These are phyloP conservation scores for Strigamia crassipes DNA, from an alignment of 2,888 invertebrate species.

Conservation along the genomic window DNA sequence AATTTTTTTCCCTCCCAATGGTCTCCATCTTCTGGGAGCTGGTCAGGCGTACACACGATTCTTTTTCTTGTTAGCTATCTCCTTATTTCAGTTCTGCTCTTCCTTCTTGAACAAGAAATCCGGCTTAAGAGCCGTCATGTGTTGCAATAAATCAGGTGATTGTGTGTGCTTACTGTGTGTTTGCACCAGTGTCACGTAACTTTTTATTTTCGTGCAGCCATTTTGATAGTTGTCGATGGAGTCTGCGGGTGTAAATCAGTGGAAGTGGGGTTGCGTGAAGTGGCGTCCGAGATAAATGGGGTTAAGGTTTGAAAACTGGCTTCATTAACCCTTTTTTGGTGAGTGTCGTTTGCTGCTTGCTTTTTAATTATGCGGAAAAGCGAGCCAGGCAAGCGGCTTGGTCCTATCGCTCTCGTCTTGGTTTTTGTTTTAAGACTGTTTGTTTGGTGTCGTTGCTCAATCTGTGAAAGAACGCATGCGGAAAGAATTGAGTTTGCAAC, in stretches of 20 bases:
- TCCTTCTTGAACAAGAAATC: conserved; percentile 29
- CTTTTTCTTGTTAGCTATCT: conserved; percentile 42
- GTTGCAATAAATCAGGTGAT: conserved; percentile 42
- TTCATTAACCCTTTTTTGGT: background rate
- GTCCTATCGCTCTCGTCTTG: background rate
- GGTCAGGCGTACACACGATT: conserved; percentile 40
- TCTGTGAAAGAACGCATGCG: conserved; percentile 12
- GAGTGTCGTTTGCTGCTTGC: background rate
- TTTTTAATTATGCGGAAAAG: background rate
- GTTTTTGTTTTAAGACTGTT: background rate
- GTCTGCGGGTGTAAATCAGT: conserved; percentile 28
- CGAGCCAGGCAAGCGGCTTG: background rate
- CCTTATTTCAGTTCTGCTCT: conserved; percentile 39
- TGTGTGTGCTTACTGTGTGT: conserved; percentile 37
- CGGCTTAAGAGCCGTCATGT: conserved; percentile 40
- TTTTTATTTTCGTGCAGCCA: conserved; percentile 14
- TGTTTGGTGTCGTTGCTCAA: conserved; percentile 14
- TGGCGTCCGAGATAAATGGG: conserved; percentile 24
- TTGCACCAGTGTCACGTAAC: conserved; percentile 40
- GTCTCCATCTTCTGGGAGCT: conserved; percentile 40
- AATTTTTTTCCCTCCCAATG: conserved; percentile 33
- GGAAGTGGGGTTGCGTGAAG: background rate
- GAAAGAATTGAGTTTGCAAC: conserved; percentile 35
- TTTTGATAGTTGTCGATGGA: conserved; percentile 35
- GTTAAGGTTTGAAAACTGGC: conserved; percentile 24